Evolutionary conservation across 2,888 invertebrate species (phyloP), one percentile per base, ranked within the genome.

Genomic region (Rutpela maculata): DNA sequence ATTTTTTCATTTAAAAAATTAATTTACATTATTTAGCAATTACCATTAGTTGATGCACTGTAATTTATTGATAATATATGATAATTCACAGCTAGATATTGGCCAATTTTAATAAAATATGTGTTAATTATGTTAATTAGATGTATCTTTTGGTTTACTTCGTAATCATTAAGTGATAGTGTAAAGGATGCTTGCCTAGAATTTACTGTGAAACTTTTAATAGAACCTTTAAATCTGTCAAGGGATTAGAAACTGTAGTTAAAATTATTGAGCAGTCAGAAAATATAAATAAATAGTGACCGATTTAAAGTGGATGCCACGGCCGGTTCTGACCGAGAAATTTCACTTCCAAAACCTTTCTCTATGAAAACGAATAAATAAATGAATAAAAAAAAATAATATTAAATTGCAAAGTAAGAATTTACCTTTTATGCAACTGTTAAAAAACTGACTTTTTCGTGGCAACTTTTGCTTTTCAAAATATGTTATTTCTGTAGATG

Each of bases 61-160:
- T 50, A 72, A 62, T 62, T 72, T 72, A 72, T 72, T 31, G 62
- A 72, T 17, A 63, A 56, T 72, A 22, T 72, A 62, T 72, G 55
- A 43, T 72, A 72, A 72, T 72, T 63, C 43, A 55, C 63, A 31
- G 43, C 50, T 35, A 59, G 62, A 55, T 72, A 72, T 72, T 72
- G 31, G 72, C 72, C 60, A 72, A 72, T 72, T 72, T 63, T 62
- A 26, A 63, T 72, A 72, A 72, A 72, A 72, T 70, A 70, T 62
- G 18, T 50, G 70, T 70, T 70, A 38, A 43, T 70, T 70, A 70
- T 72, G 72, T 26, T 72, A 72, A 72, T 72, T 22, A 22, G 43
- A 60, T 43, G 31, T 72, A 43, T 63, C 59, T 70, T 63, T 72
- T 9, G 55, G 67, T 55, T 67, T 67, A 67, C 26, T 19, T 55